Conservation (phyloP, 2,113 vertebrate species). For the Pionites leucogaster region DNA sequence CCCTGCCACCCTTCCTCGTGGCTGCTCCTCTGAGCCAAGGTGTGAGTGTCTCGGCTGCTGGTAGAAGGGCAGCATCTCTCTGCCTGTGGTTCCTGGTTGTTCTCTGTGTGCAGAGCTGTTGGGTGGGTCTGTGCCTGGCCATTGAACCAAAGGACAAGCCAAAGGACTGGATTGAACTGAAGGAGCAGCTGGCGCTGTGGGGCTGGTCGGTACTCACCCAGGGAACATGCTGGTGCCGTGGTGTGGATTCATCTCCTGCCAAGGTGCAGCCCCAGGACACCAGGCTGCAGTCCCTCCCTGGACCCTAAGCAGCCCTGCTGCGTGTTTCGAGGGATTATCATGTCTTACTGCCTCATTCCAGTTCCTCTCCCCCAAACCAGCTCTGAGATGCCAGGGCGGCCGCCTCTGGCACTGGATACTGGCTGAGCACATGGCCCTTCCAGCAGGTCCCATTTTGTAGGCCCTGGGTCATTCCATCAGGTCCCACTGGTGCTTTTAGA, state of each 20-base stretch:
- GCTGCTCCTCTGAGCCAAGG: background rate
- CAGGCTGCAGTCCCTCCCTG: background rate
- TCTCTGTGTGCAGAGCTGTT: background rate
- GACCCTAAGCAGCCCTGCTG: background rate
- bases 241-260: background rate
- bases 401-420: fast-evolving
- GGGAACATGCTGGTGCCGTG: fast-evolving
- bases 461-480: fast-evolving
- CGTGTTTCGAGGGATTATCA: background rate
- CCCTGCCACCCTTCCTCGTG: background rate
- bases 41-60: background rate
- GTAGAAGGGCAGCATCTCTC: background rate
- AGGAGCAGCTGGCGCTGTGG: background rate
- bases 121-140: background rate
- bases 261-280: background rate
- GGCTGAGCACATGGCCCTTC: background rate
- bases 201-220: too few relatives aligned
- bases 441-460: background rate
- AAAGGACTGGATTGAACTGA: background rate
- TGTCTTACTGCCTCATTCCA: background rate
- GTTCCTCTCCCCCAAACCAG: background rate
- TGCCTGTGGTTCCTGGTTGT: background rate
- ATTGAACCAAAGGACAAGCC: background rate
- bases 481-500: background rate
- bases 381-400: background rate